A percentile compares a stretch with the other conserved stretches of the same genome.
Evolutionary conservation across 2,113 vertebrate genomes (phyloP).

Genomic region (Rattus rattus): DNA sequence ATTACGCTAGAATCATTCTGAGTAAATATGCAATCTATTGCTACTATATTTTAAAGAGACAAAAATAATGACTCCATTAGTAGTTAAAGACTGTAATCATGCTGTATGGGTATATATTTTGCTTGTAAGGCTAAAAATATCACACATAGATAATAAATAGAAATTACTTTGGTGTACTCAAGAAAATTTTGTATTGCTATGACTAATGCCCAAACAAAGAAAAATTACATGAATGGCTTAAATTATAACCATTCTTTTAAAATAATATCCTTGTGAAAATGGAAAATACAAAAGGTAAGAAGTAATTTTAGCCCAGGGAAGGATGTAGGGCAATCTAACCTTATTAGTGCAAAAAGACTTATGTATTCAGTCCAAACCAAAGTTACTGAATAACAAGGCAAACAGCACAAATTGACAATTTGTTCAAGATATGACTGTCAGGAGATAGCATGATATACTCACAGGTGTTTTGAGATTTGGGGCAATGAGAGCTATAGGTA

Average conservation of each 20-base stretch:
- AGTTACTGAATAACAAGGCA: neutral
- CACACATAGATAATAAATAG: neutral
- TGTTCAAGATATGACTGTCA: neutral
- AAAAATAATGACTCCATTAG: constrained; percentile 33
- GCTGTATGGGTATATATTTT: neutral
- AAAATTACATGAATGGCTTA: constrained; percentile 13
- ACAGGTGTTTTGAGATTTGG: neutral
- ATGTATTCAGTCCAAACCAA: neutral
- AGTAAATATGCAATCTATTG: constrained; percentile 12
- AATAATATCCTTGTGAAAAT: constrained; percentile 37
- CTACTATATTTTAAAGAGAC: neutral
- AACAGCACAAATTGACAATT: constrained; percentile 9
- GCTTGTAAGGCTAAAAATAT: neutral
- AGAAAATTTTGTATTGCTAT: constrained; percentile 22
- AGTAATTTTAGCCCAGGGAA: constrained; percentile 9
- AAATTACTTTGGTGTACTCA: neutral
- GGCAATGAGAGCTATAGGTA: neutral
- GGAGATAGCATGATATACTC: neutral
- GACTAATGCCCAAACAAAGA: constrained; percentile 15
- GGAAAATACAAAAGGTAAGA: constrained; percentile 28
- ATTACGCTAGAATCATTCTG: constrained; percentile 12
- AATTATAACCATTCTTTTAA: constrained; percentile 28
- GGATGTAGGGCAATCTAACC: neutral
- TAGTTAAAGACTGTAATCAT: neutral
- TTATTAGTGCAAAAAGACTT: neutral